phyloP scores from a whole-genome alignment of 2,888 invertebrate genomes.

The Seira musarum region DNA sequence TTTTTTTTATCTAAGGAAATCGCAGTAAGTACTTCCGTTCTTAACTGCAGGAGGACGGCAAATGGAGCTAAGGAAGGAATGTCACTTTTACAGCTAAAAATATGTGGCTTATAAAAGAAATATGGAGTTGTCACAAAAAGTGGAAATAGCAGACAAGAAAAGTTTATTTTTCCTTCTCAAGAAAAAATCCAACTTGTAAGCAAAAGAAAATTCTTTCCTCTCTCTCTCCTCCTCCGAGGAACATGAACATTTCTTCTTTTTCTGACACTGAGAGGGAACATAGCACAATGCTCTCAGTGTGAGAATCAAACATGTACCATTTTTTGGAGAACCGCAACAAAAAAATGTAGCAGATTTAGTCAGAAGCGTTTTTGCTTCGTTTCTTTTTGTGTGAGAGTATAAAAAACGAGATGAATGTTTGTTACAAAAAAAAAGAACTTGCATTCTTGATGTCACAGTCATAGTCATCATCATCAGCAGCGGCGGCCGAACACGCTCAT shows the following conservation, averaged over 20 bases:
- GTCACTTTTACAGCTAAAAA: conserved; percentile 17
- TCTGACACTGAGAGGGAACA: background rate
- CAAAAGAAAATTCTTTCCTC: background rate
- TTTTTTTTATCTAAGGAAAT: background rate
- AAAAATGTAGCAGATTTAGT: too few relatives aligned
- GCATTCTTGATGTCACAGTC: conserved; percentile 26
- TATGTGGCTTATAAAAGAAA: conserved; percentile 52
- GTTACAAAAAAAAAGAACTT: conserved; percentile 21
- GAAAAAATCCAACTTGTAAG: conserved; percentile 2
- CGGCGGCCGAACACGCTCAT: background rate
- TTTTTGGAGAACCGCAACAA: background rate
- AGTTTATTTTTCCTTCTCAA: conserved; percentile 23
- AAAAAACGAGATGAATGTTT: conserved; percentile 46
- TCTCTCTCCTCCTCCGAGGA: conserved; percentile 5
- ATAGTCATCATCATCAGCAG: conserved; percentile 8
- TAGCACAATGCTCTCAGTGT: background rate
- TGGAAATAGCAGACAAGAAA: conserved; percentile 26
- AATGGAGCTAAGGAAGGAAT: conserved; percentile 18
- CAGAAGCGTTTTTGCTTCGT: too few relatives aligned
- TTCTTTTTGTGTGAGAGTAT: background rate
- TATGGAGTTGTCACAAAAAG: conserved; percentile 54
- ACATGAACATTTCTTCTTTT: conserved; percentile 1
- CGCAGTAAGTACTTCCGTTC: conserved; percentile 22
- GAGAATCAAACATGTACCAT: background rate
- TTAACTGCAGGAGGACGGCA: background rate